Conservation (phyloP, 2,797 vertebrate species). For the Chloroceryle amazona region DNA sequence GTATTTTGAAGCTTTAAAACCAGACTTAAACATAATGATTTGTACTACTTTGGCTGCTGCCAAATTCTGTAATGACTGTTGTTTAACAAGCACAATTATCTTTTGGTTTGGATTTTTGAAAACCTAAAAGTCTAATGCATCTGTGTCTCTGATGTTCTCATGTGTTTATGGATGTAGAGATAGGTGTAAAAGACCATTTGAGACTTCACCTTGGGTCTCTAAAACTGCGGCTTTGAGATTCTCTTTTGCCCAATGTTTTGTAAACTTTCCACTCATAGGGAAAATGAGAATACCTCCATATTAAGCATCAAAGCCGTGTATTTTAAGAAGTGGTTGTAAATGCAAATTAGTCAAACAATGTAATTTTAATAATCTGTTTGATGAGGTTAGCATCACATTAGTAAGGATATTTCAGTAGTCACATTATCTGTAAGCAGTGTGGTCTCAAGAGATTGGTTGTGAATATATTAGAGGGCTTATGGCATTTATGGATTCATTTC, state of each 20-base stretch:
- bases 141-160: background rate
- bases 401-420: background rate
- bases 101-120: slow-evolving; percentile 44
- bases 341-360: slow-evolving; percentile 42
- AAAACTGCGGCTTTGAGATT: background rate
- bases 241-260: background rate
- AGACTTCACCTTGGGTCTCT: background rate
- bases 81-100: slow-evolving; percentile 69
- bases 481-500: slow-evolving; percentile 49
- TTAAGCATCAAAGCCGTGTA: background rate
- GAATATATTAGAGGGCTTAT: background rate
- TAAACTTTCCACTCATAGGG: background rate
- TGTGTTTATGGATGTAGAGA: background rate
- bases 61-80: slow-evolving; percentile 67
- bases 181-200: background rate
- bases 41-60: slow-evolving; percentile 39
- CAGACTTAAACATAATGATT: slow-evolving; percentile 54
- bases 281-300: background rate
- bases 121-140: slow-evolving; percentile 24
- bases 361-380: slow-evolving; percentile 39
- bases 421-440: slow-evolving; percentile 15
- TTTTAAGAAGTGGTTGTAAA: slow-evolving; percentile 34
- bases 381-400: background rate
- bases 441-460: slow-evolving; percentile 17
- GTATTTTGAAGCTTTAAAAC: slow-evolving; percentile 52